Evolutionary conservation across 2,113 vertebrate genomes (phyloP).

Genomic region (Rhadina sibilatrix): DNA sequence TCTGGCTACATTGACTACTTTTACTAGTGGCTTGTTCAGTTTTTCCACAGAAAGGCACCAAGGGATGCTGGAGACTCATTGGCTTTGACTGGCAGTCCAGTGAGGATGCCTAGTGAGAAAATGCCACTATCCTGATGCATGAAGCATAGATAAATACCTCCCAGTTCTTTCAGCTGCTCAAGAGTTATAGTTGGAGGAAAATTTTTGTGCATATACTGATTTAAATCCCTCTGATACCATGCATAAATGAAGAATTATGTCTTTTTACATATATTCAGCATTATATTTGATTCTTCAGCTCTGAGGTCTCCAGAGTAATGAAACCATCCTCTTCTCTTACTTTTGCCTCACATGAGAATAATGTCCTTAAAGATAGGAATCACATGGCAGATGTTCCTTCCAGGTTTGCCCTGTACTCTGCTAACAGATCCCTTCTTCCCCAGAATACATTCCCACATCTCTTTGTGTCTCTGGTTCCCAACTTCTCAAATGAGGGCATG

Average conservation of each 20-base stretch:
- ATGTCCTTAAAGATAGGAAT: not conserved
- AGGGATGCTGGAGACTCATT: not conserved
- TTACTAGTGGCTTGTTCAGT: not conserved
- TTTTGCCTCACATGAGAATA: not conserved
- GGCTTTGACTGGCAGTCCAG: not conserved
- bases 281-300: not conserved
- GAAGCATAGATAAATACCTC: not conserved
- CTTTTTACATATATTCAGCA: not conserved
- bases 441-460: not conserved
- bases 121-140: not conserved
- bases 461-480: not conserved
- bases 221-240: not conserved
- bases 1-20: not conserved
- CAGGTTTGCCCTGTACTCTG: not conserved
- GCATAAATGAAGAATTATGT: not conserved
- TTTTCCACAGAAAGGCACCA: not conserved
- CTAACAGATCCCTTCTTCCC: not conserved
- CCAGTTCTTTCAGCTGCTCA: not conserved
- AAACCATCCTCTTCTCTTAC: not conserved
- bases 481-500: not conserved
- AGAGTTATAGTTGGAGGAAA: not conserved
- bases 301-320: not conserved
- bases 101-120: not conserved
- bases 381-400: not conserved
- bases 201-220: not conserved